A percentile compares a stretch with the other conserved stretches of the same genome.
These are phyloP conservation scores for Ophthalmotilapia sp. DNA, from an alignment of 2,113 vertebrate genomes.

Conservation along the genomic window DNA sequence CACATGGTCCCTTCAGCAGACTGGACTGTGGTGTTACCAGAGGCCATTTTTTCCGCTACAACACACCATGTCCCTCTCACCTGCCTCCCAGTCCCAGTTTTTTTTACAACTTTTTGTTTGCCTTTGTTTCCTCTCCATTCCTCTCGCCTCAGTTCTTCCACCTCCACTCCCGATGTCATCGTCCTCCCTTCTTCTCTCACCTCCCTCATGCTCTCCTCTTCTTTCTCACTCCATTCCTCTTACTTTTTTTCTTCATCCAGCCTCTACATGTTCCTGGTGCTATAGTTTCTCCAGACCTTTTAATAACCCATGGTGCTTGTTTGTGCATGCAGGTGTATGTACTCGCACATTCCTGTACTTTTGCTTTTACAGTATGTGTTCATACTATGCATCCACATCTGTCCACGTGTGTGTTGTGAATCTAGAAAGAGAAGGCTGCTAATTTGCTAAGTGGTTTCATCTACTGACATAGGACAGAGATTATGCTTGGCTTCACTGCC, in stretches of 20 bases:
- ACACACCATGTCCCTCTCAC: background rate
- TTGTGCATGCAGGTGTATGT: constrained; percentile 12
- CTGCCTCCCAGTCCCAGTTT: background rate
- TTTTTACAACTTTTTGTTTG: background rate
- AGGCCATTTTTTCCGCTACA: background rate
- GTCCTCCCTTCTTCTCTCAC: background rate
- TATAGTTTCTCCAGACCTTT: constrained; percentile 36
- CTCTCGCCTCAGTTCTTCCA: background rate
- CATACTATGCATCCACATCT: background rate
- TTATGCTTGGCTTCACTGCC: constrained; percentile 47
- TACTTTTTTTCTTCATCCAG: background rate
- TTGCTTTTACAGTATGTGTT: background rate
- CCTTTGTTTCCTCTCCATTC: background rate
- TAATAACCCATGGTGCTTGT: background rate
- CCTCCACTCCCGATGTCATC: background rate
- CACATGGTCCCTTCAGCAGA: background rate
- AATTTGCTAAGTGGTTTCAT: constrained; percentile 61
- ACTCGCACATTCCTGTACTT: background rate
- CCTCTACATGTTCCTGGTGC: constrained; percentile 13
- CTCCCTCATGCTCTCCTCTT: background rate
- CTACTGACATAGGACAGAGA: constrained; percentile 29
- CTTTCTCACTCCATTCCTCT: background rate
- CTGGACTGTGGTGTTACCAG: constrained; percentile 14
- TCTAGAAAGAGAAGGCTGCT: constrained; percentile 1
- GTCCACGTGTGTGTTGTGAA: constrained; percentile 10